Percentiles rank a stretch among this genome's conserved stretches.
Conservation (phyloP, 2,113 vertebrate species). For the Semicossyphus pulcher region DNA sequence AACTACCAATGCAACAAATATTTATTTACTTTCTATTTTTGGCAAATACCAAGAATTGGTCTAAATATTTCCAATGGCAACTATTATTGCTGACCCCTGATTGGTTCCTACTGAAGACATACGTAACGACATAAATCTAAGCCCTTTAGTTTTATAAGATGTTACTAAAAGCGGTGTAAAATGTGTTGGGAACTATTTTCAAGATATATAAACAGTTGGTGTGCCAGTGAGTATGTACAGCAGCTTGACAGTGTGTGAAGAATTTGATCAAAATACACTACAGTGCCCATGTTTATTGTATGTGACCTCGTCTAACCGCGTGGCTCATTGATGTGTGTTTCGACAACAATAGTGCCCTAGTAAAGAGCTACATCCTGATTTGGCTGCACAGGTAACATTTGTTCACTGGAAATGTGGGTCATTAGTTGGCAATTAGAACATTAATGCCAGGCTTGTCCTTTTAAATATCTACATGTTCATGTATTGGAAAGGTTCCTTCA, state of each 20-base stretch:
- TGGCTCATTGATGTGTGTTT: not conserved
- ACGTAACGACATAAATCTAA: too few relatives aligned
- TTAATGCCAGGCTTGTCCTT: not conserved
- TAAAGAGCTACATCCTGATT: too few relatives aligned
- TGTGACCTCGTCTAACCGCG: too few relatives aligned
- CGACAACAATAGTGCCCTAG: too few relatives aligned
- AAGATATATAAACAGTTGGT: not conserved
- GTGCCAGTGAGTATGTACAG: not conserved
- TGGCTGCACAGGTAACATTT: too few relatives aligned
- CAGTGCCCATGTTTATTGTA: not conserved
- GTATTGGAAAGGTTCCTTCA: not conserved
- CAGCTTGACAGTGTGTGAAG: not conserved
- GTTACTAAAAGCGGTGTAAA: too few relatives aligned
- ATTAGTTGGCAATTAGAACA: not conserved
- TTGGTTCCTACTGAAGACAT: too few relatives aligned
- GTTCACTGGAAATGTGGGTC: too few relatives aligned
- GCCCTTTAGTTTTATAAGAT: too few relatives aligned
- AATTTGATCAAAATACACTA: not conserved
- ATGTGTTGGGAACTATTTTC: not conserved
- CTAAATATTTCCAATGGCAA: not conserved
- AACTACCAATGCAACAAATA: too few relatives aligned
- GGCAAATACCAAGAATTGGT: too few relatives aligned
- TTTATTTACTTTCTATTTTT: too few relatives aligned
- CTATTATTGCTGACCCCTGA: not conserved
- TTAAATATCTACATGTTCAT: not conserved